A percentile compares a stretch with the other conserved stretches of the same genome.
Conservation (phyloP, 2,113 vertebrate species). For the Vulpes vulpes region DNA sequence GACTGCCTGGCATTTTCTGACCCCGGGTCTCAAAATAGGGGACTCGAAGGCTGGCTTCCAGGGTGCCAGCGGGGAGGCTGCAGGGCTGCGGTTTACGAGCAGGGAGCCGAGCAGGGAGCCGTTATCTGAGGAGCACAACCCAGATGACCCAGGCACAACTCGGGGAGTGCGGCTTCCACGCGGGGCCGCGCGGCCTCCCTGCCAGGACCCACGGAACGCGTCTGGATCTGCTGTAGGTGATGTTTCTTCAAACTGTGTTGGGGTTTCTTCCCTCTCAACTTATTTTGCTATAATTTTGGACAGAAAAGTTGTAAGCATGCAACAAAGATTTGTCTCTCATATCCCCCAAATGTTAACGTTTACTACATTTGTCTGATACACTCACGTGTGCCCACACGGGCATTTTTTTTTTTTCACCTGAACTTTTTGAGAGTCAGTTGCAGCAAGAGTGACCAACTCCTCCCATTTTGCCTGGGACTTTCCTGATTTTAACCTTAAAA, state of each 20-base stretch:
- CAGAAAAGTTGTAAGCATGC: not conserved
- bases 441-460: not conserved
- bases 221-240: not conserved
- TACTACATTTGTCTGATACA: not conserved
- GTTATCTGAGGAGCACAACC: not conserved
- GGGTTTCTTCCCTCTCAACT: not conserved
- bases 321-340: not conserved
- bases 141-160: too few relatives aligned
- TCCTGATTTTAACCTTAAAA: not conserved
- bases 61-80: fast-evolving
- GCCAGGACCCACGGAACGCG: fast-evolving
- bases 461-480: not conserved
- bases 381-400: not conserved
- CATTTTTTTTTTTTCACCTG: not conserved
- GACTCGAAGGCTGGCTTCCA: not conserved
- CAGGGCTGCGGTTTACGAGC: not conserved
- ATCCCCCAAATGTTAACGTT: not conserved
- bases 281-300: constrained; percentile 11
- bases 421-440: not conserved
- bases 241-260: not conserved
- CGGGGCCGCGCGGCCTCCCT: not conserved
- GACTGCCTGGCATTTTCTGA: too few relatives aligned
- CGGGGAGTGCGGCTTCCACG: not conserved
- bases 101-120: too few relatives aligned
- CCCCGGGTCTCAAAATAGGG: too few relatives aligned